Conservation (phyloP, 2,113 vertebrate genomes). For the Saiga tatarica region DNA sequence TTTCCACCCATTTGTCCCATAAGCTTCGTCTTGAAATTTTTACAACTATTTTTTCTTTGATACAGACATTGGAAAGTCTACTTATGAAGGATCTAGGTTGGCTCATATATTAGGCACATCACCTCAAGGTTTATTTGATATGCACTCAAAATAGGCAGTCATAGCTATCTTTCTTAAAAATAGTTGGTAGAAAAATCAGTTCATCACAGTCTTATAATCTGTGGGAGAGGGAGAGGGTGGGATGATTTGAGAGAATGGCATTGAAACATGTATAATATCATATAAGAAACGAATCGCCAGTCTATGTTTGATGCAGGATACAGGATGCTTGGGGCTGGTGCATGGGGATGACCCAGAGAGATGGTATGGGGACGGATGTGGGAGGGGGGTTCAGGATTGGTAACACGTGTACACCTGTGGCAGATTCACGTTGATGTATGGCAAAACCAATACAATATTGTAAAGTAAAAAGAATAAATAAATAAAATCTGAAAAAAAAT, state of each 20-base stretch:
- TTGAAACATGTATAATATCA: too few species aligned
- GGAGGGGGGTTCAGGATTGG: too few species aligned
- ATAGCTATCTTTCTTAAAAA: not conserved
- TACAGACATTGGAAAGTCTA: not conserved
- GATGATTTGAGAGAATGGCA: too few species aligned
- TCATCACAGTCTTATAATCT: not conserved
- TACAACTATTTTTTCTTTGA: not conserved
- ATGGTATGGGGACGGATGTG: too few species aligned
- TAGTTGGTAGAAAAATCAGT: not conserved
- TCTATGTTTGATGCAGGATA: too few species aligned
- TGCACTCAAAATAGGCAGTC: not conserved
- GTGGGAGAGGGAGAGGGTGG: too few species aligned
- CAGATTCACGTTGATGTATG: too few species aligned
- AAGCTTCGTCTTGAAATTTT: not conserved
- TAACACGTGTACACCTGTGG: too few species aligned
- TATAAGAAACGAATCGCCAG: too few species aligned
- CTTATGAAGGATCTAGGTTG: not conserved
- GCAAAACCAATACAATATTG: too few species aligned
- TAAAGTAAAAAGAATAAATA: too few species aligned
- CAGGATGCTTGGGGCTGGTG: too few species aligned
- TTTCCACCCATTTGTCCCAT: not conserved
- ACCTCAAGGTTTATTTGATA: not conserved
- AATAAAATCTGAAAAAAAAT: not conserved
- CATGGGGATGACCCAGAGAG: rapidly evolving
- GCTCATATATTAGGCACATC: not conserved